Evolutionary conservation across 2,797 vertebrate genomes (phyloP), one percentile per base, ranked within the genome.

Genomic region (Periparus ater): DNA sequence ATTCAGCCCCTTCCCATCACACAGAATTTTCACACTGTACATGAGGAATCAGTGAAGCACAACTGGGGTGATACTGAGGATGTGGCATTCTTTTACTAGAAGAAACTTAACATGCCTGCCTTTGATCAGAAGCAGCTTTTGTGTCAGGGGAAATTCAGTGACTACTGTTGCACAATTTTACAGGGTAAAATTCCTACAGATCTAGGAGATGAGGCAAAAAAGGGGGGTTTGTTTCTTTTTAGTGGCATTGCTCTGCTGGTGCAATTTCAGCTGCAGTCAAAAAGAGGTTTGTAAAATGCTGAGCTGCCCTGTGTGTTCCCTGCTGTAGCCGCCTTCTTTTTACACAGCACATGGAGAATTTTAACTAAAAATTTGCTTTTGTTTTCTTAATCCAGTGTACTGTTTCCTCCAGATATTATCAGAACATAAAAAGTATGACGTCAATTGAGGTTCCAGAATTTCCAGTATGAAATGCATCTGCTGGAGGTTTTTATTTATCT

Each of bases 381-480:
- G 87, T 92, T 96, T 93, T 81, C 89, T 88, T 88, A 36, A 61
- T 94, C 77, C 75, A 83, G 60, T 66, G 32, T 78, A 74, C 67
- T 81, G 84, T 90, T 97, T 97, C 90, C 85, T 95, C 38, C 73
- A 95, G 84, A 68, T 68, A 82, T 86, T 86, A 92, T 91, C 91
- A 67, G 95, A 89, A 84, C 76, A 91, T 88, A 95, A 88, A 95
- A 95, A 91, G 85, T 85, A 16, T 92, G 88, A 96, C 85, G 94
- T 96, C 76, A 93, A 77, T 95, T 36, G 66, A 68, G 12, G 67
- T 86, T 87, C 93, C 89, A 93, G 74, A 91, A 93, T 93, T 94
- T 85, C 95, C 92, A 95, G 66, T 79, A 79, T 90, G 78, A 88
- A 96, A 92, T 91, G 84, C 84, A 96, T 95, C 89, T 96, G 93